Percentiles rank a stretch among this genome's conserved stretches.
Conservation (phyloP, 2,888 invertebrate species). For the Osedax frankpressi region DNA sequence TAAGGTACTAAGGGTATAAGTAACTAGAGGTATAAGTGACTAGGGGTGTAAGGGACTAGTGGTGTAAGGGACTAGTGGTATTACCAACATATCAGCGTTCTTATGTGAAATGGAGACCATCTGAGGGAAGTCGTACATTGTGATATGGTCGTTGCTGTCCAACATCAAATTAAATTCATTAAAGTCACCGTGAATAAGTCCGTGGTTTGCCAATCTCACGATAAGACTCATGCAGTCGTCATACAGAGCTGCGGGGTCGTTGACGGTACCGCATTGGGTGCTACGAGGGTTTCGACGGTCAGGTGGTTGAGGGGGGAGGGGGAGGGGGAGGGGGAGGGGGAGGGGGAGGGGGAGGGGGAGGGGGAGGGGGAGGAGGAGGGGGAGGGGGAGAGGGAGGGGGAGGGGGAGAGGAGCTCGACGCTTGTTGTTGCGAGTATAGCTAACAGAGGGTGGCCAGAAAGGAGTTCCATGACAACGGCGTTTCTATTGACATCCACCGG, state of each 20-base stretch:
- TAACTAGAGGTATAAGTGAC: background rate
- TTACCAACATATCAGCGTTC: conserved; percentile 68
- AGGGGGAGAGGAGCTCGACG: background rate
- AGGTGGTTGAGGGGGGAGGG: background rate
- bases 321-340: background rate
- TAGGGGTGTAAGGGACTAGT: background rate
- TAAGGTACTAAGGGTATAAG: no score
- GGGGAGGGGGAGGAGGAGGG: no score
- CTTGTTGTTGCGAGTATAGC: conserved; percentile 16
- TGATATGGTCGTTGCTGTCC: conserved; percentile 56
- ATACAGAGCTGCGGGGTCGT: conserved; percentile 65
- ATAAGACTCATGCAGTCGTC: conserved; percentile 87
- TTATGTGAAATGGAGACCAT: conserved; percentile 88
- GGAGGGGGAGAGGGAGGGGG: no score
- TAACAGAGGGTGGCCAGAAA: conserved; percentile 46
- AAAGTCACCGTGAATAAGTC: conserved; percentile 96
- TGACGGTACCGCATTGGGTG: conserved; percentile 53
- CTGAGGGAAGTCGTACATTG: conserved; percentile 95
- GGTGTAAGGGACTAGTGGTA: background rate
- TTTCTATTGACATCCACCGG: conserved; percentile 86
- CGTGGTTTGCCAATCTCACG: conserved; percentile 75
- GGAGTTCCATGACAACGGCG: conserved; percentile 87
- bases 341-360: background rate
- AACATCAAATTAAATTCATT: conserved; percentile 94
- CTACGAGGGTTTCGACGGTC: conserved; percentile 21